A percentile compares a stretch with the other conserved stretches of the same genome.
Conservation (phyloP, 2,113 vertebrate genomes). For the Eudyptes chrysolophus region DNA sequence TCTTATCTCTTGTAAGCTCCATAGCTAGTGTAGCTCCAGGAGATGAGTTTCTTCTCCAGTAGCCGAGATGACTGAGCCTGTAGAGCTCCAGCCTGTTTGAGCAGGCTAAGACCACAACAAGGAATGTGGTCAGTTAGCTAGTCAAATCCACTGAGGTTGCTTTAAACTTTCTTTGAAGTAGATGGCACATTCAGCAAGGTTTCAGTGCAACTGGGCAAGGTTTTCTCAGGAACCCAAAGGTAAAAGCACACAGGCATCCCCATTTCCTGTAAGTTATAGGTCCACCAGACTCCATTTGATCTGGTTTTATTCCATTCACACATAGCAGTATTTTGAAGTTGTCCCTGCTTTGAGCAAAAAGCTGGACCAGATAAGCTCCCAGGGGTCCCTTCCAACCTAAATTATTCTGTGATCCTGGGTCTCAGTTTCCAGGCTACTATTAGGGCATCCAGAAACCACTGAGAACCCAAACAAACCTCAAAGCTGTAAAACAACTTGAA, state of each 20-base stretch:
- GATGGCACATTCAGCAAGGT: not conserved
- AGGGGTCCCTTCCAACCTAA: not conserved
- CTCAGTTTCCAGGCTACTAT: not conserved
- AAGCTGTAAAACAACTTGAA: not conserved
- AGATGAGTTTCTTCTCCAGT: not conserved
- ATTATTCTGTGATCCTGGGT: not conserved
- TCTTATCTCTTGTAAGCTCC: not conserved
- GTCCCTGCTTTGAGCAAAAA: not conserved
- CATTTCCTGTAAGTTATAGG: not conserved
- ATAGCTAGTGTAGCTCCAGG: not conserved
- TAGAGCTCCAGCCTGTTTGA: not conserved
- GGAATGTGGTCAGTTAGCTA: not conserved
- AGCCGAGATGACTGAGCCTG: fast-evolving
- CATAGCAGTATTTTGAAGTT: fast-evolving
- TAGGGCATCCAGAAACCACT: not conserved
- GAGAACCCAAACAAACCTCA: not conserved
- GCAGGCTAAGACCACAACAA: not conserved
- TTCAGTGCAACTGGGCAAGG: not conserved
- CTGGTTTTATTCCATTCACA: not conserved
- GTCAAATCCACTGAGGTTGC: not conserved
- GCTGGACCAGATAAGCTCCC: not conserved
- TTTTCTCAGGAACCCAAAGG: not conserved
- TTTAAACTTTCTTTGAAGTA: not conserved
- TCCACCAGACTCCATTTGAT: not conserved
- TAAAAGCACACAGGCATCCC: not conserved